phyloP scores from a whole-genome alignment of 2,113 vertebrate genomes.

The Gasterosteus aculeatus region DNA sequence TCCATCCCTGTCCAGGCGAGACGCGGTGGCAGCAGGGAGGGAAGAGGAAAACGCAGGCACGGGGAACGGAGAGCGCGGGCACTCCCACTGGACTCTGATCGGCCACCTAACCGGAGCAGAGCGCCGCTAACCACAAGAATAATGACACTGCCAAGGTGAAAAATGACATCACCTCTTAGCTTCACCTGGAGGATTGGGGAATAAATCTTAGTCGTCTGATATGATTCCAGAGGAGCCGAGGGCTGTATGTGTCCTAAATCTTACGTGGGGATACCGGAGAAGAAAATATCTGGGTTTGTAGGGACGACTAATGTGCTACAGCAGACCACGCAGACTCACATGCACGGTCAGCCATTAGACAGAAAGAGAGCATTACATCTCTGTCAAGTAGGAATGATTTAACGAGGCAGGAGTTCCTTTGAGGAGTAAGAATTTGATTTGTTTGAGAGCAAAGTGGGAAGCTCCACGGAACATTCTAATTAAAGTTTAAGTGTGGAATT shows the following conservation, averaged over 20 bases:
- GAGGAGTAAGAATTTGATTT: not conserved
- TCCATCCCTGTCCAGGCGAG: constrained; percentile 75
- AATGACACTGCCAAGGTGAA: constrained; percentile 83
- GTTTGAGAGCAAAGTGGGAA: not conserved
- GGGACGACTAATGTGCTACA: constrained; percentile 33
- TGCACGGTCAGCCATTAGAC: not conserved
- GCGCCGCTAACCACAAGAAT: constrained; percentile 81
- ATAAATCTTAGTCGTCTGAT: constrained; percentile 80
- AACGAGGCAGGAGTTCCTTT: not conserved
- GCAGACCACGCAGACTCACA: constrained; percentile 19
- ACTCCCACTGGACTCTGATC: constrained; percentile 71
- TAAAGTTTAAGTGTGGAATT: constrained; percentile 2
- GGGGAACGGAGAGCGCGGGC: constrained; percentile 54
- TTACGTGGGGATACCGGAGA: constrained; percentile 58
- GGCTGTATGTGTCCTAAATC: constrained; percentile 76
- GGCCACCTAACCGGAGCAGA: constrained; percentile 78
- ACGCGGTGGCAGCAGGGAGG: constrained; percentile 36
- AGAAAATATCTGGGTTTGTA: constrained; percentile 60
- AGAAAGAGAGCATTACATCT: constrained; percentile 1
- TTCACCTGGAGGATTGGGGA: constrained; percentile 80
- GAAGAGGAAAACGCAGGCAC: constrained; percentile 55
- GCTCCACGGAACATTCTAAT: not conserved
- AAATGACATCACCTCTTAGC: constrained; percentile 82
- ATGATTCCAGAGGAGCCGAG: constrained; percentile 71
- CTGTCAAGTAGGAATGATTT: not conserved